A percentile compares a stretch with the other conserved stretches of the same genome.
Evolutionary conservation across 2,888 invertebrate genomes (phyloP).

Genomic region (Drosophila mayaguana): DNA sequence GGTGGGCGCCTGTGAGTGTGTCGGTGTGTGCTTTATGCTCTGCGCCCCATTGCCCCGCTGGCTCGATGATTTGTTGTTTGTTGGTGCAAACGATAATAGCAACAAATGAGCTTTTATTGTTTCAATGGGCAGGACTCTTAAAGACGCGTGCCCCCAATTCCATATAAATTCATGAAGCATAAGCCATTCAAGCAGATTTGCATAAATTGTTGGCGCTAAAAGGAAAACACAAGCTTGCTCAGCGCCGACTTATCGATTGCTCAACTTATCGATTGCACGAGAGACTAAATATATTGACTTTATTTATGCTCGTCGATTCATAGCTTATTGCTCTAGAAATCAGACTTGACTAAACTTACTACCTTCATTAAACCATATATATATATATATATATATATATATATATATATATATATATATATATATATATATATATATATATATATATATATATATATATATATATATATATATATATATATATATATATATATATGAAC

Average conservation of each 20-base stretch:
- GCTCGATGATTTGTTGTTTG: conserved; percentile 78
- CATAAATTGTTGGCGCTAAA: conserved; percentile 64
- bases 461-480: too few relatives aligned
- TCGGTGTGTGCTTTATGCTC: conserved; percentile 20
- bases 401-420: too few relatives aligned
- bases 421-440: too few relatives aligned
- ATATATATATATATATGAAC: too few relatives aligned
- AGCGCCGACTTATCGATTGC: neutral
- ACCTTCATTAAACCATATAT: too few relatives aligned
- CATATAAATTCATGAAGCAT: conserved; percentile 81
- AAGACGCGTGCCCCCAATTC: conserved; percentile 61
- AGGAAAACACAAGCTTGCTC: neutral
- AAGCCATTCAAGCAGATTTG: conserved; percentile 76
- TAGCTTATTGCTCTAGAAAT: neutral
- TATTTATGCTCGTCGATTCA: neutral
- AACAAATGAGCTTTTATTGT: conserved; percentile 82
- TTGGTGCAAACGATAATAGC: conserved; percentile 79
- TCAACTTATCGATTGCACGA: neutral
- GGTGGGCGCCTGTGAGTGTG: conserved; percentile 1
- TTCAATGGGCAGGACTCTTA: conserved; percentile 61
- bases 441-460: too few relatives aligned
- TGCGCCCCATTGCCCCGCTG: conserved; percentile 32
- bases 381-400: too few relatives aligned
- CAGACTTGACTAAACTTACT: too few relatives aligned
- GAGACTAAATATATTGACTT: neutral